A percentile compares a stretch with the other conserved stretches of the same genome.
Evolutionary conservation across 2,797 vertebrate genomes (phyloP).

Genomic region (Anolis apletophallus): DNA sequence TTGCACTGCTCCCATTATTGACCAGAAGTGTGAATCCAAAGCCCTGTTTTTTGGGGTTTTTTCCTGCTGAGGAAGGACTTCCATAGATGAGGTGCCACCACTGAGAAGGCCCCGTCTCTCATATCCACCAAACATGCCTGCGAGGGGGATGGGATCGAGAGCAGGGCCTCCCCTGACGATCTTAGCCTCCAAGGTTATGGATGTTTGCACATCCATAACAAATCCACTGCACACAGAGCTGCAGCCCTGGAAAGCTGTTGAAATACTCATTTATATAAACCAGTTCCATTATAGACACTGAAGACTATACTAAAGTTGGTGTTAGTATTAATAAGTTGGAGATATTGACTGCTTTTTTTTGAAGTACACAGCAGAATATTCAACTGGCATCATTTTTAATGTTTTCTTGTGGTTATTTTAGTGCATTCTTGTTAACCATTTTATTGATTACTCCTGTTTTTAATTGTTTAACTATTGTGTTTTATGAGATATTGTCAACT

Average conservation of each 20-base stretch:
- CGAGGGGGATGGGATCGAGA: too few species aligned
- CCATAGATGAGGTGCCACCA: too few species aligned
- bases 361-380: neutral
- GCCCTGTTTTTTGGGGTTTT: too few species aligned
- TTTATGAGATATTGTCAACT: constrained; percentile 7
- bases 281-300: neutral
- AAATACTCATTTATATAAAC: neutral
- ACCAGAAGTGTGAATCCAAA: too few species aligned
- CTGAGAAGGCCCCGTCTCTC: too few species aligned
- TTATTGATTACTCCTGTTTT: neutral
- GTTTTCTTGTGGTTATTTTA: neutral
- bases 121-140: too few species aligned
- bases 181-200: too few species aligned
- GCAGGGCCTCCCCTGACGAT: too few species aligned
- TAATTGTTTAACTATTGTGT: neutral
- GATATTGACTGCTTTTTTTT: neutral
- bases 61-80: too few species aligned
- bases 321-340: neutral
- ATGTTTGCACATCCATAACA: neutral
- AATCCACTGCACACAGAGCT: neutral
- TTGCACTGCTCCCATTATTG: too few species aligned
- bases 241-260: neutral
- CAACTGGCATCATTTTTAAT: neutral
- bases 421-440: neutral
- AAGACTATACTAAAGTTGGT: neutral